These are phyloP conservation scores for Tanytarsus gracilentus DNA, from an alignment of 2,888 invertebrate species.

Conservation along the genomic window DNA sequence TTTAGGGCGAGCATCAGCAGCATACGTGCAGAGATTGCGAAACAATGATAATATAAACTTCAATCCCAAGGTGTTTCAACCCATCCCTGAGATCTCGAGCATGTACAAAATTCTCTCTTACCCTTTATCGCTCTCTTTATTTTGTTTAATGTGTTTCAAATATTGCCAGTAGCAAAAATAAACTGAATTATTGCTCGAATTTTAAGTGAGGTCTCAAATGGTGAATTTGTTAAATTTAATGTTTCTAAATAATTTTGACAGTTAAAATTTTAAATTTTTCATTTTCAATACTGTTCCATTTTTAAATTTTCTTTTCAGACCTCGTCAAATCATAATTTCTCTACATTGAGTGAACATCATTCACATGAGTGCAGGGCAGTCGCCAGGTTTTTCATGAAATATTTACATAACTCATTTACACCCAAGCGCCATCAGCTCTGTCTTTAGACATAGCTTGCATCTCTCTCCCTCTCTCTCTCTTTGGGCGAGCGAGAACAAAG, in stretches of 20 bases:
- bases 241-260: not conserved
- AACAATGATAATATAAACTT: not conserved
- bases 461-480: not conserved
- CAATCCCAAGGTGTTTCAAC: constrained; percentile 3
- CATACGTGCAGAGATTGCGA: not conserved
- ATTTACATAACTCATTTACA: constrained; percentile 3
- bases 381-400: not conserved
- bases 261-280: not conserved
- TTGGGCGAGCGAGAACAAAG: not conserved
- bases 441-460: not conserved
- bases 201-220: too few species aligned
- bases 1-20: not conserved
- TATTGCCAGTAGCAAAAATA: constrained; percentile 22
- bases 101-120: too few species aligned
- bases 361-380: too few species aligned
- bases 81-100: constrained; percentile 5
- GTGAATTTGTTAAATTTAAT: too few species aligned
- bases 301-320: not conserved
- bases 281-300: not conserved
- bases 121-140: constrained; percentile 15
- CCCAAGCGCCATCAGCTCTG: not conserved
- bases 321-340: not conserved
- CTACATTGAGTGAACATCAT: not conserved
- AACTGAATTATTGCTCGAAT: constrained; percentile 13
- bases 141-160: constrained; percentile 26